Evolutionary conservation across 1,140 invertebrate genomes (phyloP), one percentile per base, ranked within the genome.

Genomic region (Drosophila carrolli): DNA sequence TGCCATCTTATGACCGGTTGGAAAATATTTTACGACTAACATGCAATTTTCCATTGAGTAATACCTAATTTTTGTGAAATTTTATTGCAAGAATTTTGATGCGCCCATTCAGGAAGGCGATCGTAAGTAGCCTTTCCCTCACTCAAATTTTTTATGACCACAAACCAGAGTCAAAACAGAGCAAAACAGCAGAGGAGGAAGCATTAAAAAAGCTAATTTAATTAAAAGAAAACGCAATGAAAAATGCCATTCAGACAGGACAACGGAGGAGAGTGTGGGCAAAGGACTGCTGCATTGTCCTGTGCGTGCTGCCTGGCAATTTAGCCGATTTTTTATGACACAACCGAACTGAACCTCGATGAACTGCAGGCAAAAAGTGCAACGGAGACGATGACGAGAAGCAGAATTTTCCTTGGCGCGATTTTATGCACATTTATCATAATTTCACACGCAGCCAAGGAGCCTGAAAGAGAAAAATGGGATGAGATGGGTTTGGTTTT

Each of bases 351-450:
- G 63, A 66, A 58, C 44, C 23, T 35, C 32, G 61, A 32, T 47
- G 67, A 70, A 56, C 67, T 71, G 67, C 63, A 67, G 79, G 62
- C 61, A 55, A 59, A 81, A 81, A 80, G 57, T 68, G 78, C 65
- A 78, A 59, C 65, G 43, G 50, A 58, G 53, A 67, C 61, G 73
- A 57, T 65, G 71, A 75, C 71, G 73, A 72, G 75, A 76, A 54
- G 59, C 59, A 57, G 70, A 53, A 56, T 77, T 86, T 58, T 75
- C 58, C 73, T 78, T 67, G 78, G 70, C 84, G 83, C 84, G 83
- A 88, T 88, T 88, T 88, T 88, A 89, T 89, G 84, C 84, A 89
- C 84, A 88, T 88, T 88, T 88, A 88, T 88, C 84, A 88, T 88
- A 88, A 88, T 88, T 88, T 88, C 84, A 88, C 84, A 88, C 84